Percentiles rank a stretch among this genome's conserved stretches.
Evolutionary conservation across 2,888 invertebrate species (phyloP).

Genomic region (Epirrita christyi): DNA sequence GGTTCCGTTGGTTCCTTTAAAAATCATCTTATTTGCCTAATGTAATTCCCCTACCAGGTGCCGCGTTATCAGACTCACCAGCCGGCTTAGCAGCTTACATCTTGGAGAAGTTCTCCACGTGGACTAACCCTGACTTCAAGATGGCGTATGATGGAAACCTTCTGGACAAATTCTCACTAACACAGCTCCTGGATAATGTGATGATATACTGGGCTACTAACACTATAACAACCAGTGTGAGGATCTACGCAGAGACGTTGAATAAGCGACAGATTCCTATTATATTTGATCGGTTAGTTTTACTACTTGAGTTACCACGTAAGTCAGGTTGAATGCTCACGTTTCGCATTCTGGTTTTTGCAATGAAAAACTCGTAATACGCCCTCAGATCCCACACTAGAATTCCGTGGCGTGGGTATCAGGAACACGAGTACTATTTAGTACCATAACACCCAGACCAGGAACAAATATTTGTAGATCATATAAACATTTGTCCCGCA

Average conservation of each 20-base stretch:
- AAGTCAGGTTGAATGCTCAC: too few relatives aligned
- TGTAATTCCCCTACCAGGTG: slow-evolving; percentile 73
- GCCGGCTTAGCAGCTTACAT: slow-evolving; percentile 95
- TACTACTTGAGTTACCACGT: neutral
- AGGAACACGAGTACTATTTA: too few relatives aligned
- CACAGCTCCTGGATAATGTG: slow-evolving; percentile 79
- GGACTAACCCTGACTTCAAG: slow-evolving; percentile 84
- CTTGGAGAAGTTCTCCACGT: slow-evolving; percentile 93
- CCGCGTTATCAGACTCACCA: slow-evolving; percentile 90
- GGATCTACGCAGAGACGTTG: slow-evolving; percentile 86
- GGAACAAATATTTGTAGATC: too few relatives aligned
- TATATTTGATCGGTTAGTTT: slow-evolving; percentile 62
- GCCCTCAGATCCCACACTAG: too few relatives aligned
- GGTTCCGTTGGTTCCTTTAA: too few relatives aligned
- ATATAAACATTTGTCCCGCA: too few relatives aligned
- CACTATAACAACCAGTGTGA: slow-evolving; percentile 75
- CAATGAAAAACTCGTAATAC: too few relatives aligned
- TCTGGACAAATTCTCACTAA: slow-evolving; percentile 66
- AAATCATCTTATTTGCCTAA: neutral
- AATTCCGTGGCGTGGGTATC: too few relatives aligned
- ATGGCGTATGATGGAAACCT: slow-evolving; percentile 87
- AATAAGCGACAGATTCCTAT: slow-evolving; percentile 49
- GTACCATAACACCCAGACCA: too few relatives aligned
- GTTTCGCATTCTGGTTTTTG: too few relatives aligned
- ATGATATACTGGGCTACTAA: slow-evolving; percentile 84